Percentiles rank a stretch among this genome's conserved stretches.
Evolutionary conservation across 64 coral and sea anemone genomes (phyloP).

Genomic region (Montipora foliosa): DNA sequence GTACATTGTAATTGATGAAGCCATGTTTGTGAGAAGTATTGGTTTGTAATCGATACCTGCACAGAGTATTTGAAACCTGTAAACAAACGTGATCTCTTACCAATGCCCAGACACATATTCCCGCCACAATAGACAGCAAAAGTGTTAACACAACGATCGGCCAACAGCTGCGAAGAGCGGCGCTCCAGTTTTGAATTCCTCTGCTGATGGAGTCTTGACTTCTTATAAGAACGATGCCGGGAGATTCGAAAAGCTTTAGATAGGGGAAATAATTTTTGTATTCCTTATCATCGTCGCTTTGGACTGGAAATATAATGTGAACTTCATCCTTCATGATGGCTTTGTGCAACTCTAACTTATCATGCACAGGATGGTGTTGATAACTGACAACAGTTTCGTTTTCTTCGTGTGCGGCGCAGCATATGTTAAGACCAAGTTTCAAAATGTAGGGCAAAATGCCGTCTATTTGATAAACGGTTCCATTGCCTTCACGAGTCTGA

Average conservation of each 20-base stretch:
- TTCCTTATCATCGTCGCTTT: background rate
- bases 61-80: too few species aligned
- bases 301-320: background rate
- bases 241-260: background rate
- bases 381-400: background rate
- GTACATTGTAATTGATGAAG: too few species aligned
- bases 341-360: background rate
- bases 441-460: background rate
- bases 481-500: background rate
- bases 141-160: conserved; percentile 8
- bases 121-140: conserved; percentile 14
- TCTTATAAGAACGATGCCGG: background rate
- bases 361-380: background rate
- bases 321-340: background rate
- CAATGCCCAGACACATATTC: background rate
- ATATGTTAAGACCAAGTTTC: background rate
- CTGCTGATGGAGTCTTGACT: background rate
- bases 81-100: background rate
- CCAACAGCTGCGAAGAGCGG: background rate
- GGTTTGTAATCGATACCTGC: too few species aligned
- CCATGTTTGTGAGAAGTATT: too few species aligned
- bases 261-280: background rate
- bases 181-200: background rate
- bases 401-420: background rate
- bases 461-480: background rate